Evolutionary conservation across 2,797 vertebrate species (phyloP).

Genomic region (Dipus sagitta): DNA sequence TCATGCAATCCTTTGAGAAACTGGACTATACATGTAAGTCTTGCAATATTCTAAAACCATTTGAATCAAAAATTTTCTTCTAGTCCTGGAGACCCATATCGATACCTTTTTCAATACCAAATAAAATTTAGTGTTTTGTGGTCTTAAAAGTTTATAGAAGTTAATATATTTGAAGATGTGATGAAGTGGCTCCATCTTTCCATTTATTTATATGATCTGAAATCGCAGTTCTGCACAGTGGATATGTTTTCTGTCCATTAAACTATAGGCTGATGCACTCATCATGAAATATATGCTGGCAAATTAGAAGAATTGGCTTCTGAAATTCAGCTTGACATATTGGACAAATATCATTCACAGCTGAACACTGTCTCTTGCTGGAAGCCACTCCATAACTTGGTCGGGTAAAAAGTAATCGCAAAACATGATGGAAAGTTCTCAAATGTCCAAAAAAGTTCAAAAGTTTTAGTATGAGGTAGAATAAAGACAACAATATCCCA

Average conservation of each 20-base stretch:
- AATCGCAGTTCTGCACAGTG: conserved; percentile 96
- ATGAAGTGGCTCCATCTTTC: conserved; percentile 97
- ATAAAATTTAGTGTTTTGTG: neutral
- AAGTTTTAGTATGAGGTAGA: conserved; percentile 98
- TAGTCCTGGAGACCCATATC: conserved; percentile 60
- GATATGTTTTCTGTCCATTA: conserved; percentile 97
- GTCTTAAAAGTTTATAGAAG: conserved; percentile 64
- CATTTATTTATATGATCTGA: conserved; percentile 95
- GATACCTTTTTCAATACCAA: conserved; percentile 65
- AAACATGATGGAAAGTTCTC: conserved; percentile 90
- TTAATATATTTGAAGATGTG: conserved; percentile 95
- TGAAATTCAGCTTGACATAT: conserved; percentile 97
- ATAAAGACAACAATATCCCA: conserved; percentile 93
- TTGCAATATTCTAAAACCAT: conserved; percentile 50
- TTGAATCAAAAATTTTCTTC: conserved; percentile 28
- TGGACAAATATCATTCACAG: conserved; percentile 93
- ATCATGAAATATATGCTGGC: conserved; percentile 98
- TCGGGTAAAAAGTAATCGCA: conserved; percentile 91
- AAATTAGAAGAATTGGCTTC: conserved; percentile 94
- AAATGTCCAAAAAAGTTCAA: conserved; percentile 93
- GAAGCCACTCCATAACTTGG: conserved; percentile 92
- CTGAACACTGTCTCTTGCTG: conserved; percentile 94
- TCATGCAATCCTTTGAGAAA: conserved; percentile 74
- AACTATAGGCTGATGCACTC: conserved; percentile 98
- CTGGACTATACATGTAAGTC: neutral